These are phyloP conservation scores for Rhinolophus sinicus DNA, from an alignment of 2,113 vertebrate species.

Conservation along the genomic window DNA sequence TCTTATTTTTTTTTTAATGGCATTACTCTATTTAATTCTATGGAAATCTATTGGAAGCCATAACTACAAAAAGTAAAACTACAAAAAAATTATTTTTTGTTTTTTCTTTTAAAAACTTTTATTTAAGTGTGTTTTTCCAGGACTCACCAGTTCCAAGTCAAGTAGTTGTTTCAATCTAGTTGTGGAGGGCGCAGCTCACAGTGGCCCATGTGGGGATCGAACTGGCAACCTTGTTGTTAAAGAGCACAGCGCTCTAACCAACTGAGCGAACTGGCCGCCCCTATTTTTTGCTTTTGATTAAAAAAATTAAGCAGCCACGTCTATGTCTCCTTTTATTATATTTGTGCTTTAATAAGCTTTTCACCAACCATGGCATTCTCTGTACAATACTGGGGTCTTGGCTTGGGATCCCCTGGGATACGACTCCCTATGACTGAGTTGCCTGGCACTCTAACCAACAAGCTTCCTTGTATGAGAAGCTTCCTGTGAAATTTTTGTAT, in stretches of 20 bases:
- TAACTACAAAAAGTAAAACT: neutral
- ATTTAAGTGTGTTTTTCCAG: too few species aligned
- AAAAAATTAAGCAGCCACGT: neutral
- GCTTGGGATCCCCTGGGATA: neutral
- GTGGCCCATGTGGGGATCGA: too few species aligned
- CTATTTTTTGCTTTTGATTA: neutral
- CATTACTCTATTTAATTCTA: neutral
- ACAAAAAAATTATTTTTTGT: neutral
- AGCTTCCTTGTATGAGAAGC: neutral
- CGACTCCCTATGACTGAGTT: neutral
- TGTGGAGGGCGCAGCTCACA: too few species aligned
- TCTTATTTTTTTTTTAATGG: neutral
- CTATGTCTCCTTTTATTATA: neutral
- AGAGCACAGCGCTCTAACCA: too few species aligned
- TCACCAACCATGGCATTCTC: neutral
- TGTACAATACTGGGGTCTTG: neutral
- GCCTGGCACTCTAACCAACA: neutral
- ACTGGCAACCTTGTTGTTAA: too few species aligned
- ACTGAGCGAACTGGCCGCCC: too few species aligned
- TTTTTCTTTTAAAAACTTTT: neutral
- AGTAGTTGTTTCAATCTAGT: too few species aligned
- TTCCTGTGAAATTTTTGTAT: neutral
- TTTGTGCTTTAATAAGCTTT: neutral
- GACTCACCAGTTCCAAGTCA: too few species aligned
- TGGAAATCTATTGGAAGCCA: neutral